Evolutionary conservation across 2,113 vertebrate genomes (phyloP).

Genomic region (Empidonax traillii): DNA sequence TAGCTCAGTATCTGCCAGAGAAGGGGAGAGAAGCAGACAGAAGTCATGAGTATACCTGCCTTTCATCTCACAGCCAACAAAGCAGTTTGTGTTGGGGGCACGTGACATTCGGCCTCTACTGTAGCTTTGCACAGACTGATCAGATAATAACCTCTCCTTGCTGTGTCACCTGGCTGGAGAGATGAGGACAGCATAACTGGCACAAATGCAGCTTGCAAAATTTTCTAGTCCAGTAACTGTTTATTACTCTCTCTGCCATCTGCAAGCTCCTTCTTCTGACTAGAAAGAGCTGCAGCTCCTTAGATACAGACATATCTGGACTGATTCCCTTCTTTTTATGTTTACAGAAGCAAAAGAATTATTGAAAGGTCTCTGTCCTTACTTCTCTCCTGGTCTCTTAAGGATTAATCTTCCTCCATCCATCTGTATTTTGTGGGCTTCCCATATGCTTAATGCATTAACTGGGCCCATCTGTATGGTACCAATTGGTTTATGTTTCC

Average conservation of each 20-base stretch:
- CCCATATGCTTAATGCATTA: not conserved
- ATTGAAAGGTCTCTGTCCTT: not conserved
- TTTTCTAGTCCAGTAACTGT: not conserved
- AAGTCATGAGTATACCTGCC: not conserved
- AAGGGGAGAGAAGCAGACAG: not conserved
- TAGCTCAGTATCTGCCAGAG: slow-evolving; percentile 85
- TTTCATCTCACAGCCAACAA: not conserved
- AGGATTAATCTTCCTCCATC: not conserved
- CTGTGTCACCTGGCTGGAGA: not conserved
- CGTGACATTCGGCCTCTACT: not conserved
- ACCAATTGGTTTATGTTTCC: not conserved
- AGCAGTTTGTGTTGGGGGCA: too few species aligned
- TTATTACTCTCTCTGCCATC: not conserved
- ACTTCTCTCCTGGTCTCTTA: slow-evolving; percentile 12
- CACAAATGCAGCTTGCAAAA: not conserved
- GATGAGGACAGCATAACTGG: not conserved
- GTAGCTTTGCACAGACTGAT: not conserved
- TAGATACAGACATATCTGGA: not conserved
- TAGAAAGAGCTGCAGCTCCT: not conserved
- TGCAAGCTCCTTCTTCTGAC: not conserved
- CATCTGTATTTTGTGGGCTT: not conserved
- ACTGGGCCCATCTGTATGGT: not conserved
- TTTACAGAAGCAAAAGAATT: not conserved
- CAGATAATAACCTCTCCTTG: not conserved
- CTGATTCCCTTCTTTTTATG: not conserved